Conservation (phyloP, 2,113 vertebrate genomes). For the Myanophis thanlyinensis region DNA sequence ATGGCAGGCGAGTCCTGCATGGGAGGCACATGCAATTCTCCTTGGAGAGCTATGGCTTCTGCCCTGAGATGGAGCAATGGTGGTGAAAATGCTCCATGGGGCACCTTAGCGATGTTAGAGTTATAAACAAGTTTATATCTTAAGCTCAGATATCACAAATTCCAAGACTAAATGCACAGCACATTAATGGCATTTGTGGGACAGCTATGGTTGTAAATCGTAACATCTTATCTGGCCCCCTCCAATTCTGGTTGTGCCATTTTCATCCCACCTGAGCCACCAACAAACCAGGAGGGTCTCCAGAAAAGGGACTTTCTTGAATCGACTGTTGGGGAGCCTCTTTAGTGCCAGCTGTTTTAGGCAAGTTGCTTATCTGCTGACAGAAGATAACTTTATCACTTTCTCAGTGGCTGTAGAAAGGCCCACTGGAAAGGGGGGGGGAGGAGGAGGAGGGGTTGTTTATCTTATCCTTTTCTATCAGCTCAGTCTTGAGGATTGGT, state of each 20-base stretch:
- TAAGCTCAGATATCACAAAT: neutral
- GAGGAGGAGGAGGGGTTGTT: neutral
- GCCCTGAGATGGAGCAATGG: neutral
- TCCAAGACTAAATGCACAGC: neutral
- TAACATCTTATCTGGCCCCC: too few relatives aligned
- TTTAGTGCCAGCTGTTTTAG: neutral
- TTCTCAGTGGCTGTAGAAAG: neutral
- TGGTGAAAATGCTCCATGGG: neutral
- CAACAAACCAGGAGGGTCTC: too few relatives aligned
- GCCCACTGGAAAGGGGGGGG: too few relatives aligned
- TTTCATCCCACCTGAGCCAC: too few relatives aligned
- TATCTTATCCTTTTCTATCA: neutral
- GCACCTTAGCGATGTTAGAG: neutral
- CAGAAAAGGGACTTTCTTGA: neutral
- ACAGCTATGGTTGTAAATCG: too few relatives aligned
- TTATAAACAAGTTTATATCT: neutral
- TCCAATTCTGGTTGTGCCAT: too few relatives aligned
- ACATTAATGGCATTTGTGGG: neutral
- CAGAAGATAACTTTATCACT: neutral
- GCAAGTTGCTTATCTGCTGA: too few relatives aligned
- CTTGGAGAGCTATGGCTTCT: neutral
- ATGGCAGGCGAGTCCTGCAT: neutral
- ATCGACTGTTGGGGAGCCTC: neutral
- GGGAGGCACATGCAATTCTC: neutral
- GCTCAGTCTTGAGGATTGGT: neutral